Percentiles rank a stretch among this genome's conserved stretches.
These are phyloP conservation scores for Ormyrus nitidulus DNA, from an alignment of 2,888 invertebrate genomes.

Conservation along the genomic window DNA sequence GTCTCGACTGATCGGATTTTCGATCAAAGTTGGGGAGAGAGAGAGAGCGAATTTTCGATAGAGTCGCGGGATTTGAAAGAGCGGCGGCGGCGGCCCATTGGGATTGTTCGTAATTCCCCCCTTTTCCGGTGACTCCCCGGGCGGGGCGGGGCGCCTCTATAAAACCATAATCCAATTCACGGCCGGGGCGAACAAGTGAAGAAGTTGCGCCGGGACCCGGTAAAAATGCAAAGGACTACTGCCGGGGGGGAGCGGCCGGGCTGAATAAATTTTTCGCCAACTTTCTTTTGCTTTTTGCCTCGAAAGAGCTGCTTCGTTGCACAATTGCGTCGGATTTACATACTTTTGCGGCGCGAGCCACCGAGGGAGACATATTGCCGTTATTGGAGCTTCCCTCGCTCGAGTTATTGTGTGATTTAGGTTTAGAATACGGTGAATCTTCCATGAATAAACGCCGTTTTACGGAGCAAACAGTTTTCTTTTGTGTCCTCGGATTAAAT, in stretches of 20 bases:
- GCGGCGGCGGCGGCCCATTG: background rate
- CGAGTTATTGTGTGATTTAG: background rate
- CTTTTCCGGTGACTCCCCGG: constrained; percentile 37
- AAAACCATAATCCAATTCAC: constrained; percentile 40
- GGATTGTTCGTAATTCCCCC: background rate
- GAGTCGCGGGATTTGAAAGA: background rate
- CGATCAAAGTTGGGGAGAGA: constrained; percentile 19
- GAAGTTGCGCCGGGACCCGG: background rate
- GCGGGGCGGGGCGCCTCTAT: constrained; percentile 9
- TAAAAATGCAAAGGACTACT: background rate
- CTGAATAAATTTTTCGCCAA: too few species aligned
- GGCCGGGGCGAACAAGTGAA: background rate
- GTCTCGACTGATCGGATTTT: constrained; percentile 27
- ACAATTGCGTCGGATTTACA: too few species aligned
- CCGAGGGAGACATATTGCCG: too few species aligned
- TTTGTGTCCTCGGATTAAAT: too few species aligned
- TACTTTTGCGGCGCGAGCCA: too few species aligned
- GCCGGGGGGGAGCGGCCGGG: background rate
- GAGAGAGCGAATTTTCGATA: constrained; percentile 14
- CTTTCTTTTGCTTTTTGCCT: too few species aligned
- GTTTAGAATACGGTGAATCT: background rate
- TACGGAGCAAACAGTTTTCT: too few species aligned
- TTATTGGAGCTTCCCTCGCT: too few species aligned
- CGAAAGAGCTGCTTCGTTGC: too few species aligned
- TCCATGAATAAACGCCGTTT: too few species aligned